A percentile compares a stretch with the other conserved stretches of the same genome.
Evolutionary conservation across 2,888 invertebrate species (phyloP).

Genomic region (Eudemis profundana): DNA sequence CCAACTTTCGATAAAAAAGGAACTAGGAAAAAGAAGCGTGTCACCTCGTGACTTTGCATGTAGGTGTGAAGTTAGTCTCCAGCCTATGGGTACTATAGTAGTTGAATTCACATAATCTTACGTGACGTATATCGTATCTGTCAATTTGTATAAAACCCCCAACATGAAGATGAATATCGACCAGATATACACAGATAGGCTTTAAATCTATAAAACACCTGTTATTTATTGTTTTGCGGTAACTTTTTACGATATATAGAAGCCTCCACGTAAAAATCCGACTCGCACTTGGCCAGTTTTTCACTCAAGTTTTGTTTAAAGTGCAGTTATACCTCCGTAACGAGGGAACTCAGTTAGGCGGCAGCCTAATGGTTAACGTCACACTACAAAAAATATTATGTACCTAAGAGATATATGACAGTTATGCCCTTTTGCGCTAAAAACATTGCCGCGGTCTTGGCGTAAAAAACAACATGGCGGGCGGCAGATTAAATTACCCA

Average conservation of each 20-base stretch:
- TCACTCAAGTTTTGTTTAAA: slow-evolving; percentile 26
- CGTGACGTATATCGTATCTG: too few species aligned
- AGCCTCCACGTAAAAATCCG: not conserved
- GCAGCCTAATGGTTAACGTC: slow-evolving; percentile 1
- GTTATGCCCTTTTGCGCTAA: not conserved
- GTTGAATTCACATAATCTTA: too few species aligned
- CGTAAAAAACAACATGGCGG: slow-evolving; percentile 33
- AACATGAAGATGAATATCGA: too few species aligned
- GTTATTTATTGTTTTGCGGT: too few species aligned
- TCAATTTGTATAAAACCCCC: too few species aligned
- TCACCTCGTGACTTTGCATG: too few species aligned
- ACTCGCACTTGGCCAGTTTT: slow-evolving; percentile 1
- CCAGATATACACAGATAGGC: too few species aligned
- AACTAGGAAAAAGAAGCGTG: too few species aligned
- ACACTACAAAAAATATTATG: not conserved
- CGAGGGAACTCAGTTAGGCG: slow-evolving; percentile 31
- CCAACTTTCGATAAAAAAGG: too few species aligned
- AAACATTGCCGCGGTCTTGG: slow-evolving; percentile 12
- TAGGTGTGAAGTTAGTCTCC: too few species aligned
- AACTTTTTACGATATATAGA: not conserved
- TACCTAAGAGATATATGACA: not conserved
- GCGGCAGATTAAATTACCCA: slow-evolving; percentile 31
- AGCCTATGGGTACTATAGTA: too few species aligned
- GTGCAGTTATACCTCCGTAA: slow-evolving; percentile 36
- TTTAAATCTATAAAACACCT: too few species aligned